Base-by-base conservation (phyloP, 2,797 vertebrate species). In the Malacoctenus gilli region DNA sequence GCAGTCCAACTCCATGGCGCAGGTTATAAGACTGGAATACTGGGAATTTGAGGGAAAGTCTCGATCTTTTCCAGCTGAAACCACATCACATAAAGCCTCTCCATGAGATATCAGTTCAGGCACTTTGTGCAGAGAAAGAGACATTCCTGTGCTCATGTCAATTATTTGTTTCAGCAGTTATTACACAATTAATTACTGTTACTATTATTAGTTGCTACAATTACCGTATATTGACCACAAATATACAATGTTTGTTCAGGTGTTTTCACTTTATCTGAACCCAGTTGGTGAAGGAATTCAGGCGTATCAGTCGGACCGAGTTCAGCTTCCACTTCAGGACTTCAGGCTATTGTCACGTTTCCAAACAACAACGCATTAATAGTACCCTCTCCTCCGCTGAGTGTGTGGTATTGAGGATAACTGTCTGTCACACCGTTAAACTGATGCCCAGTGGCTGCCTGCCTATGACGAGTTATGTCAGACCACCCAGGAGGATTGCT, bases 401-500 rank as follows among this genome's bases (percentile, higher is more conserved):
- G 70, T 25, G 74, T 84, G 76, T 83, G 79, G 72, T 79, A 77
- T 68, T 56, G 78, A 74, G 77, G 62, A 84, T 82, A 80, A 80
- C 72, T 80, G 75, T 74, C 81, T 85, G 84, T 84, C 77, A 81
- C 59, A 58, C 70, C 72, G 43, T 71, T 80, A 82, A 82, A 82
- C 79, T 66, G 75, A 87, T 87, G 83, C 84, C 80, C 80, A 85
- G 74, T 90, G 79, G 80, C 84, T 85, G 87, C 84, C 82, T 82
- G 54, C 56, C 54, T 82, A 71, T 82, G 85, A 83, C 57, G 70
- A 65, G 77, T 68, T 86, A 72, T 68, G 71, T 87, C 63, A 79
- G 88, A 90, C 89, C 90, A 91, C 90, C 89, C 88, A 90, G 44
- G 84, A 89, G 76, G 54, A 69, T 58, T 75, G 77, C 75, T 85